phyloP scores from a whole-genome alignment of 2,797 vertebrate species.

The Adelosebastes latens region DNA sequence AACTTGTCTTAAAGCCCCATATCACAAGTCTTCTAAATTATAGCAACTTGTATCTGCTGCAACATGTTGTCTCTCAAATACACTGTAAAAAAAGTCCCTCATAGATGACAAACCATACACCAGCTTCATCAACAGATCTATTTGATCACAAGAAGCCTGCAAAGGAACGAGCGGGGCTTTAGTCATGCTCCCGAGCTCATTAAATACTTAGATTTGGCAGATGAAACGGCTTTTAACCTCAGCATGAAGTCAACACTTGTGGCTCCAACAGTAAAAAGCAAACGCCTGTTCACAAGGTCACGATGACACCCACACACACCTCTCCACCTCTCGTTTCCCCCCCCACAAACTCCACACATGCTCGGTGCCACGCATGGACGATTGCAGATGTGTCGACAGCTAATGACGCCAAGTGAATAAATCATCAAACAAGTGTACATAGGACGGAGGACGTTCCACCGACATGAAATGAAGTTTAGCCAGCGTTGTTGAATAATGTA shows the following conservation, averaged over 20 bases:
- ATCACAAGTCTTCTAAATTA: slow-evolving; percentile 15
- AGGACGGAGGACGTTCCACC: slow-evolving; percentile 12
- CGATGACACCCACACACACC: not conserved
- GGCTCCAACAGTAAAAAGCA: slow-evolving; percentile 3
- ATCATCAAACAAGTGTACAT: slow-evolving; percentile 59
- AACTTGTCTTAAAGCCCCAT: slow-evolving; percentile 13
- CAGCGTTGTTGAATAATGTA: slow-evolving; percentile 53
- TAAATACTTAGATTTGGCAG: slow-evolving; percentile 37
- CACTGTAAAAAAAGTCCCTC: not conserved
- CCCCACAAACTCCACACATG: not conserved
- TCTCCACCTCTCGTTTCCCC: not conserved
- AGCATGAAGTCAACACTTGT: slow-evolving; percentile 5
- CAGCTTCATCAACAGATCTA: not conserved
- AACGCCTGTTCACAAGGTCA: slow-evolving; percentile 27
- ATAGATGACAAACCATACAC: not conserved
- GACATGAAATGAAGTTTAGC: slow-evolving; percentile 54
- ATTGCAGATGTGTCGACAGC: slow-evolving; percentile 30
- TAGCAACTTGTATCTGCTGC: not conserved
- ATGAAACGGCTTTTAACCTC: slow-evolving; percentile 46
- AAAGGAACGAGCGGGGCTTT: not conserved
- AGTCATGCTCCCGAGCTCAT: slow-evolving; percentile 14
- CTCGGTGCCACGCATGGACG: not conserved
- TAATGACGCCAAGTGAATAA: slow-evolving; percentile 52
- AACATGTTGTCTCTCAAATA: not conserved
- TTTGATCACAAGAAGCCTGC: slow-evolving; percentile 15